phyloP scores from a whole-genome alignment of 1,140 invertebrate species.

The Brachionus angularis region DNA sequence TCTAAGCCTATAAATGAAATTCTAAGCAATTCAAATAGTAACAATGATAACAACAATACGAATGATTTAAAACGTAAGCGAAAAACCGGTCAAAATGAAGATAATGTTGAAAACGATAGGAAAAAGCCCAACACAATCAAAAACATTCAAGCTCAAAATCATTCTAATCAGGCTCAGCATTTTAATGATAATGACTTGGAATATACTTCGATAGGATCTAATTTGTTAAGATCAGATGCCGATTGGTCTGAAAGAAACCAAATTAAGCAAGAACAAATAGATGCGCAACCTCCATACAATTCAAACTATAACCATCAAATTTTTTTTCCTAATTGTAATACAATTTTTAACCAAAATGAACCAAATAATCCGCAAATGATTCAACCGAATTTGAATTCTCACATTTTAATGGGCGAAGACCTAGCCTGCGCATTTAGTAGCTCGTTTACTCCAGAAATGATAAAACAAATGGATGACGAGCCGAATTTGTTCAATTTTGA shows the following conservation, averaged over 20 bases:
- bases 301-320: background rate
- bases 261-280: background rate
- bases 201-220: too few relatives aligned
- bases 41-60: too few relatives aligned
- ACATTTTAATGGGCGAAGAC: background rate
- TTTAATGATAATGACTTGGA: too few relatives aligned
- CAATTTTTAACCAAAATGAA: background rate
- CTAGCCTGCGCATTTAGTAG: background rate
- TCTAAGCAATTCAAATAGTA: too few relatives aligned
- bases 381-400: background rate
- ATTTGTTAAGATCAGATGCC: background rate
- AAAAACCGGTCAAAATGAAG: background rate
- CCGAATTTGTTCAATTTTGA: background rate
- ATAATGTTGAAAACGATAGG: background rate
- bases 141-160: too few relatives aligned
- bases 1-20: too few relatives aligned
- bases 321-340: background rate
- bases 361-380: background rate
- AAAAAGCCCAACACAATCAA: background rate
- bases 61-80: constrained; percentile 1
- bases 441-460: background rate
- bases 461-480: background rate
- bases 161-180: too few relatives aligned
- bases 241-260: constrained; percentile 8
- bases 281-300: background rate